phyloP scores from a whole-genome alignment of 2,888 invertebrate species.

The Dasypogon diadema region DNA sequence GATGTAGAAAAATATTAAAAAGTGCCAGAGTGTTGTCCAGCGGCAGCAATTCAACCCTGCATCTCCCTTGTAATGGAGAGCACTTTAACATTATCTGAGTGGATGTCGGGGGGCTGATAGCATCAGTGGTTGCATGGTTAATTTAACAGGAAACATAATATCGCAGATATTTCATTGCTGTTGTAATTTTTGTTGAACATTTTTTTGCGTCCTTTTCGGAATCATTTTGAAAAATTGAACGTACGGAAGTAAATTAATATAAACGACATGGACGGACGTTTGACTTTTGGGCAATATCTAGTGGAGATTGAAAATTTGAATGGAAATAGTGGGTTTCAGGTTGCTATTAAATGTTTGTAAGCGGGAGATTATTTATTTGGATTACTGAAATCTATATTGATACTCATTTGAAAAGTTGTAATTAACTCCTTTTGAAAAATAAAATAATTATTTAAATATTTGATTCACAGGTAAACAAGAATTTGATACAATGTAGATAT shows the following conservation, averaged over 20 bases:
- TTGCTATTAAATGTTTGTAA: no score
- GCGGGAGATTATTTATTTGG: no score
- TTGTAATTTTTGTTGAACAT: neutral
- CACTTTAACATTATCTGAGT: slow-evolving; percentile 19
- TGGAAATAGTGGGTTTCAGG: no score
- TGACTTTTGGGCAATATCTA: no score
- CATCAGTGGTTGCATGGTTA: neutral
- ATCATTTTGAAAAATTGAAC: slow-evolving; percentile 1
- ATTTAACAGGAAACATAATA: slow-evolving; percentile 4
- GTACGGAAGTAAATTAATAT: neutral
- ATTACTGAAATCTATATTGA: no score
- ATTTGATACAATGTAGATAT: no score
- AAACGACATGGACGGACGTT: neutral
- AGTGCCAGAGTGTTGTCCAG: neutral
- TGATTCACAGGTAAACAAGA: no score
- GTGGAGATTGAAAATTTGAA: no score
- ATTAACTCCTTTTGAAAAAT: no score
- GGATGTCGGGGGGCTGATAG: neutral
- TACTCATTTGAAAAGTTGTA: no score
- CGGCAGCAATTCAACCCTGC: slow-evolving; percentile 2
- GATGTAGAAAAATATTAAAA: neutral
- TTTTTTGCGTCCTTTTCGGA: neutral
- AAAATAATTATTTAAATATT: no score
- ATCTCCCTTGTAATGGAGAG: neutral
- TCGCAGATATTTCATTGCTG: neutral